Evolutionary conservation across 2,113 vertebrate species (phyloP), one percentile per base, ranked within the genome.

Genomic region (Suricata suricatta): DNA sequence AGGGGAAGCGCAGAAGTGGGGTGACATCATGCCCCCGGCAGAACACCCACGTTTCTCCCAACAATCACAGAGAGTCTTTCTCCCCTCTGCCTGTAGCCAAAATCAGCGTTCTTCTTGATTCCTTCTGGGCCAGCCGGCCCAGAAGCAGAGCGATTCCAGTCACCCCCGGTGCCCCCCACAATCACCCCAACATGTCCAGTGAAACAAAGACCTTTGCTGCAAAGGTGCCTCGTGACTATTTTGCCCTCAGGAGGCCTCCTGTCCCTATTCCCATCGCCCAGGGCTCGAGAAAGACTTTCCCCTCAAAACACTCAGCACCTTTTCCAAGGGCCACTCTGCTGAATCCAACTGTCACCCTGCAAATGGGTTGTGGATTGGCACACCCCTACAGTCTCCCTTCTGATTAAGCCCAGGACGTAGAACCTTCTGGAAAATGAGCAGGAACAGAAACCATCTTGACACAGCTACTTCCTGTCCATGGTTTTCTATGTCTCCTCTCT

Each of bases 21-120:
- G 7, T 64, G 0, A 13, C 60, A 9, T 31, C 10, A 1, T 5
- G 3, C 4, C 9, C 1, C 13, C 5, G 0, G 35, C 38, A 19
- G 12, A 21, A 21, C 50, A 12, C 52, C 52, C 1, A 1, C 38
- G 0, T 38, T 33, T 57, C 33, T 19, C 85, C 74, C 21, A 17
- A 66, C 77, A 3, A 27, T 60, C 23, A 52, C 41, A 33, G 16
- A 23, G 15, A 23, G 25, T 79, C 77, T 74, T 21, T 4, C 60
- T 83, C 38, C 25, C 35, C 27, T 60, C 29, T 41, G 77, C 69
- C 2, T 11, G 1, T 1, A 21, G 5, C 38, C 41, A 47, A 29
- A 5, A 2, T n/a, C 79, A 19, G 14, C 35, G 74, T 66, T 81
- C 54, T 80, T 71, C 79, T 25, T 8, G 16, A 33, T 57, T 47